Base-by-base conservation (phyloP, 1,140 invertebrate genomes). In the Zaprionus kolodkinae region DNA sequence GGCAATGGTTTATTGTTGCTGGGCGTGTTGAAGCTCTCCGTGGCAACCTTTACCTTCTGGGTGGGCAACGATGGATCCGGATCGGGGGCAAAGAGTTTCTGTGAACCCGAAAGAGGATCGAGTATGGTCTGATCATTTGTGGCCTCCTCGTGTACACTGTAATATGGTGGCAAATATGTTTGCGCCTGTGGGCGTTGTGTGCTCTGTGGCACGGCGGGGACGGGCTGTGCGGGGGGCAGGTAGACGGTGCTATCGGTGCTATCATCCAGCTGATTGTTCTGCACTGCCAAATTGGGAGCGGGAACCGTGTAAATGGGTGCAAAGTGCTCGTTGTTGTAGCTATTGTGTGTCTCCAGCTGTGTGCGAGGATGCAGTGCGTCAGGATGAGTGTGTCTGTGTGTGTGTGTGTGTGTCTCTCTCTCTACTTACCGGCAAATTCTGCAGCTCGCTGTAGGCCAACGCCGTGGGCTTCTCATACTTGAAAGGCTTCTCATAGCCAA, bases 241-340 rank as follows among this genome's bases (percentile, higher is more conserved):
- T 91, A 91, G n/a, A 79, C 66, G 27, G 81, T 72, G 66, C 21
- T 21, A 21, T 78, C 72, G 11, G 71, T 15, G 5, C 61, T 75
- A 17, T 78, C 68, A 17, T 89, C 81, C 62, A 89, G 62, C 64
- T 92, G 87, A 87, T 85, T 91, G 62, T 88, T 76, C 68, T 79
- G 75, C 59, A 76, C 35, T 43, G 72, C 72, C 48, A 91, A 71
- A 93, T 97, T 96, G 9, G 96, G 96, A 9, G 96, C 96, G 82
- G 96, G 96, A 67, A 97, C 96, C 3, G 96, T 96, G 90, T 96
- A 96, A 86, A 97, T 97, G 2, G 96, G 96, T 85, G 95, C 96
- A 82, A 92, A 92, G 77, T 91, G 86, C 62, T 92, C 86, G 35
- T 82, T 85, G 68, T 92, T 91, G 75, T 87, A 87, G 54, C 78